phyloP scores from a whole-genome alignment of 2,113 vertebrate genomes.

The Coracopsis vasa region DNA sequence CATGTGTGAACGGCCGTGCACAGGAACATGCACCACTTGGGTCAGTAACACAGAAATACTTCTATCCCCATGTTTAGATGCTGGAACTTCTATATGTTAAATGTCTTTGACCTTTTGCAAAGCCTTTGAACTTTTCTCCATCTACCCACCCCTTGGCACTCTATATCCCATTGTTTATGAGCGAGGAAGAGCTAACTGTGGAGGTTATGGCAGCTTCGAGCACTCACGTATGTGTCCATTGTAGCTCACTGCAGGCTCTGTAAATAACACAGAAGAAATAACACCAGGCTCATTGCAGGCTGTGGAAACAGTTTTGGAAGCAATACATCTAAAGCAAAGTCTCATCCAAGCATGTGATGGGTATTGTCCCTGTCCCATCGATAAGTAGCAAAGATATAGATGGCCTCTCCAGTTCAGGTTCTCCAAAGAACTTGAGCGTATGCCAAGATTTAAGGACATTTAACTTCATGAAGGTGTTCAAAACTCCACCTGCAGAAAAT shows the following conservation, averaged over 20 bases:
- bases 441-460: background rate
- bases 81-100: background rate
- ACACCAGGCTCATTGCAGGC: background rate
- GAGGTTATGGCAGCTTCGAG: background rate
- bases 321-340: background rate
- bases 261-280: background rate
- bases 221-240: background rate
- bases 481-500: background rate
- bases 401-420: background rate
- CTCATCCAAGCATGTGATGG: background rate
- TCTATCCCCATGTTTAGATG: accelerated
- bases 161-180: background rate
- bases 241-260: background rate
- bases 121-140: background rate
- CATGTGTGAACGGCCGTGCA: accelerated
- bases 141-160: background rate
- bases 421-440: background rate
- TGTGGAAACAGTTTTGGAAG: background rate
- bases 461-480: background rate
- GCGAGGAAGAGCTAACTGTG: background rate
- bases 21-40: background rate
- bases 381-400: background rate
- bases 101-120: background rate
- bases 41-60: background rate
- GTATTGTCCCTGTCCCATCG: background rate